Evolutionary conservation across 1,140 invertebrate species (phyloP).

Genomic region (Lineus longissimus): DNA sequence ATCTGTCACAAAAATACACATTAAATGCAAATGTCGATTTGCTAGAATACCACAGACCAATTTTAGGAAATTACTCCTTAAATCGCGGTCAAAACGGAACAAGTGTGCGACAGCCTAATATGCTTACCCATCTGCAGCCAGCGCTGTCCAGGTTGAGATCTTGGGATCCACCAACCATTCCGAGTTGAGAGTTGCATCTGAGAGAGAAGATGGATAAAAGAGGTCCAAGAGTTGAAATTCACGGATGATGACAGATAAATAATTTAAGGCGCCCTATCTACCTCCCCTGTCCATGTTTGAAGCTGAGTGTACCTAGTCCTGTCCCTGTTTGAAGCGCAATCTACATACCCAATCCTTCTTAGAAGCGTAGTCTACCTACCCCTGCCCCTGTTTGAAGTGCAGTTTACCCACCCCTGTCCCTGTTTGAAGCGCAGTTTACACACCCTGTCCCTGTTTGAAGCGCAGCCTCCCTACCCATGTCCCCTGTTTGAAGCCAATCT

Average conservation of each 20-base stretch:
- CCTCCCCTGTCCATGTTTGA: not conserved
- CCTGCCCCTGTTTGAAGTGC: no score
- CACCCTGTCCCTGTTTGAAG: no score
- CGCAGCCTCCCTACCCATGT: not conserved
- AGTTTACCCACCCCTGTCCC: constrained; percentile 33
- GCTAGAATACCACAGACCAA: no score
- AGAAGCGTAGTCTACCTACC: not conserved
- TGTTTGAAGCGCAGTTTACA: constrained; percentile 37
- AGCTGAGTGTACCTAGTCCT: no score
- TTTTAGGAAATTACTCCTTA: no score
- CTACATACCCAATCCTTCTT: not conserved
- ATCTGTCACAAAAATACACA: no score
- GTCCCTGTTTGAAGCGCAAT: no score
- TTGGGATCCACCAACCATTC: constrained; percentile 46
- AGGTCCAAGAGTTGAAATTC: not conserved
- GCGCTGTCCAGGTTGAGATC: constrained; percentile 39
- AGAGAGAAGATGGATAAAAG: not conserved
- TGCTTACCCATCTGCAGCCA: constrained; percentile 46
- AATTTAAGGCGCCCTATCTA: not conserved
- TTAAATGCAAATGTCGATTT: no score
- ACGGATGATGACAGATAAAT: not conserved
- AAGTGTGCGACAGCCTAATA: no score
- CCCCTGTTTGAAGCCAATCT: not conserved
- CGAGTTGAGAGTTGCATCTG: constrained; percentile 48
- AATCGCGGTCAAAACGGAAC: no score